Conservation (phyloP, 30 jellyfish, hydroid and myxozoan species). For the Hydractinia symbiolongicarpus region DNA sequence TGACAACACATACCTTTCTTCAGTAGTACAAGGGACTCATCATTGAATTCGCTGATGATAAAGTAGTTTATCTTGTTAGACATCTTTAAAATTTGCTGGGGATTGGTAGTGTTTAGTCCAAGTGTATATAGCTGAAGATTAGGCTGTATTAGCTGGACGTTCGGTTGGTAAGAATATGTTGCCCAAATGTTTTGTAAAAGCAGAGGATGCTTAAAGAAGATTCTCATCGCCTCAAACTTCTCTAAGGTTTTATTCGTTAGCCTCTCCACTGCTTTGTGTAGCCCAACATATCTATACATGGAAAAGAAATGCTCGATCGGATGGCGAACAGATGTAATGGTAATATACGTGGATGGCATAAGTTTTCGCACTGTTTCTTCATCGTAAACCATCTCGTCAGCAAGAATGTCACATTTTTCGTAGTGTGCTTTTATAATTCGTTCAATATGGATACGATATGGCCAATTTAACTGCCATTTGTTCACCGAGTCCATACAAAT, state of each 20-base stretch:
- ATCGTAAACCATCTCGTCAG: conserved; percentile 1
- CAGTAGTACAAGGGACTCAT: background rate
- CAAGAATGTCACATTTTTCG: background rate
- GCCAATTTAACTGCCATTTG: background rate
- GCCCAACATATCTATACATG: background rate
- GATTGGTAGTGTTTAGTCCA: background rate
- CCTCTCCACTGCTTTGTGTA: background rate
- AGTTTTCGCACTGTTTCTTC: background rate
- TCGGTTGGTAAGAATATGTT: background rate
- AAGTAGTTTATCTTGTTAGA: background rate
- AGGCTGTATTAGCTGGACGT: background rate
- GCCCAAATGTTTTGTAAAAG: background rate
- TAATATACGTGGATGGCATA: background rate
- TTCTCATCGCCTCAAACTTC: background rate
- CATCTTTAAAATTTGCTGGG: background rate
- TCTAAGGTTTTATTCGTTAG: background rate
- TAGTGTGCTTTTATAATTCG: background rate
- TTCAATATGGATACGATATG: background rate
- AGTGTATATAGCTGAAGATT: background rate
- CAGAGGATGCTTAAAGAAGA: background rate
- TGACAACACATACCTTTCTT: background rate
- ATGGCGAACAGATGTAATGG: background rate
- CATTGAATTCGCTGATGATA: background rate
- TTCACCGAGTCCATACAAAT: background rate
- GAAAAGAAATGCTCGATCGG: background rate